Evolutionary conservation across 2,888 invertebrate genomes (phyloP), one percentile per base, ranked within the genome.

Genomic region (Neoscelio sp.): DNA sequence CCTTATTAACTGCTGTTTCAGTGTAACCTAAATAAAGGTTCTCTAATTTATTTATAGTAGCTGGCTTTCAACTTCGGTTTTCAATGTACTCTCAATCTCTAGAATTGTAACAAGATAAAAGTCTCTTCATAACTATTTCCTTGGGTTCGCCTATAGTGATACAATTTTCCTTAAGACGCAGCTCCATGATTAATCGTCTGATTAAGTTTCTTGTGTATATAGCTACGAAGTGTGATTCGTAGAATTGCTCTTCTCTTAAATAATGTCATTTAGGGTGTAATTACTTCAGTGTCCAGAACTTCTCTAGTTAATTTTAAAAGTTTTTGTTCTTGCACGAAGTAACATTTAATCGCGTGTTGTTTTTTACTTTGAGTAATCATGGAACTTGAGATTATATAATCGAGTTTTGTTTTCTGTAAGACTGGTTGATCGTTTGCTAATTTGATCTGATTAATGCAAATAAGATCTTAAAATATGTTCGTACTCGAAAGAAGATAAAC

Each of bases 131-230:
- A 1, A 77, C 82, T 8, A 17, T 46, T 2, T 18, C 15, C 6
- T 68, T 65, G 0, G 78, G 81, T 2, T 68, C 60, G 2, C 81
- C 77, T 1, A 82, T 13, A 12, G 62, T n/a, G 7, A 18, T 18
- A 10, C 26, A 40, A 18, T 54, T 56, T 0, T 42, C 46, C 12
- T 73, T 28, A 6, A 38, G 13, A 2, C 70, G 75, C 10, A 80
- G 48, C n/a, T 62, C 56, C 0, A 80, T 78, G n/a, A 80, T 60
- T n/a, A 70, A 65, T 18, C 74, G 30, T 5, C 74, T 67, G 4
- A 23, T 23, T 0, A 7, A 1, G 20, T 71, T 44, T 7, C 71
- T 58, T 6, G 33, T n/a, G 0, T 52, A 13, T 0, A 65, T 71
- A 13, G 42, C 15, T 13, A n/a, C n/a, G 28, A 75, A 75, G 10